Conservation (phyloP, 2,113 vertebrate genomes). For the Eudyptes chrysolophus region DNA sequence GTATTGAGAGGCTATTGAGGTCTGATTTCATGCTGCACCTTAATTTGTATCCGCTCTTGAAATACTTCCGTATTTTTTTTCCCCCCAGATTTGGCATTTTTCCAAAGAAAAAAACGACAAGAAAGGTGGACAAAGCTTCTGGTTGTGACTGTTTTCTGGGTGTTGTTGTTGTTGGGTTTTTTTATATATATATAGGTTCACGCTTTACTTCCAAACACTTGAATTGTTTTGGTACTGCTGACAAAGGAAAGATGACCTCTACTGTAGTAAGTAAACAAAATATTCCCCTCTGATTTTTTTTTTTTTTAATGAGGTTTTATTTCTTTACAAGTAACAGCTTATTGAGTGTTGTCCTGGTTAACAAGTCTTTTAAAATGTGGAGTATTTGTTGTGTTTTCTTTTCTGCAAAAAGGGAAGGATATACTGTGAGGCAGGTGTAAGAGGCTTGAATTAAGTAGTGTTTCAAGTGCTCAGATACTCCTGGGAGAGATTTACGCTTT, state of each 20-base stretch:
- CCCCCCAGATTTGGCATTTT: neutral
- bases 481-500: neutral
- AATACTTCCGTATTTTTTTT: neutral
- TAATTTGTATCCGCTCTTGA: neutral
- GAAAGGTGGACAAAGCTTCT: neutral
- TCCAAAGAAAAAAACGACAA: neutral
- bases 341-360: neutral
- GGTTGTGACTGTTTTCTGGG: neutral
- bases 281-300: neutral
- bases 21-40: constrained; percentile 36
- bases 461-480: neutral
- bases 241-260: constrained; percentile 62
- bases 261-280: constrained; percentile 65
- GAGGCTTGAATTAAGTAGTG: neutral
- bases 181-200: constrained; percentile 12
- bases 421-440: neutral
- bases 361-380: neutral
- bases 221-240: constrained; percentile 30
- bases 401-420: neutral
- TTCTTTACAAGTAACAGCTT: neutral
- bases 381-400: neutral
- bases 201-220: neutral
- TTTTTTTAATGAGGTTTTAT: neutral
- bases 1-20: neutral
- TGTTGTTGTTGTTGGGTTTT: too few species aligned